Evolutionary conservation across 1,140 invertebrate genomes (phyloP).

Genomic region (Zaprionus davidi): DNA sequence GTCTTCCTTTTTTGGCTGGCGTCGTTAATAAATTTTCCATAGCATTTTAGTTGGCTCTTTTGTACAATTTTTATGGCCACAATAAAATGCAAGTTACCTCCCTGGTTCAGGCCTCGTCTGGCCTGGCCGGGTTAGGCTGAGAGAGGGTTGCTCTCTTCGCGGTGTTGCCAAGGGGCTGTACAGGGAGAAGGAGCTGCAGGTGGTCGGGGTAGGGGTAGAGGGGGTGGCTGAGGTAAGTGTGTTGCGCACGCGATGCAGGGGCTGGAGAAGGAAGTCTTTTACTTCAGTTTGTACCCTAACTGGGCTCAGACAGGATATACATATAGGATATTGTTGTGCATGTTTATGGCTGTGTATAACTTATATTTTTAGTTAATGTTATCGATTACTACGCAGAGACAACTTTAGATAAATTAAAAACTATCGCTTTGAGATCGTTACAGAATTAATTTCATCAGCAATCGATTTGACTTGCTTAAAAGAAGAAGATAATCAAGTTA

Average conservation of each 20-base stretch:
- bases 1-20: slow-evolving; percentile 41
- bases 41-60: slow-evolving; percentile 50
- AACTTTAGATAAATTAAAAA: neutral
- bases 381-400: neutral
- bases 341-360: neutral
- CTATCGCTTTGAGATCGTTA: neutral
- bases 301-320: neutral
- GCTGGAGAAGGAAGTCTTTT: slow-evolving; percentile 11
- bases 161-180: neutral
- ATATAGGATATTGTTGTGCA: neutral
- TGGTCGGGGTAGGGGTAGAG: neutral
- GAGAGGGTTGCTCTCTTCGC: slow-evolving; percentile 2
- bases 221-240: slow-evolving; percentile 43
- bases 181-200: neutral
- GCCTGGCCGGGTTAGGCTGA: neutral
- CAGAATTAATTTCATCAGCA: no score
- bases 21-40: slow-evolving; percentile 57
- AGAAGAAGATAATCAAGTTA: no score
- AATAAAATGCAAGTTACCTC: slow-evolving; percentile 55
- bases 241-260: slow-evolving; percentile 70
- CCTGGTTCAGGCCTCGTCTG: slow-evolving; percentile 22
- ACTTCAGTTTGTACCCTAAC: slow-evolving; percentile 1
- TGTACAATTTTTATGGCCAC: slow-evolving; percentile 56
- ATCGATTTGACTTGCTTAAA: no score
- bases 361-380: no score